Evolutionary conservation across 1,140 invertebrate species (phyloP).

Genomic region (Listronotus bonariensis): DNA sequence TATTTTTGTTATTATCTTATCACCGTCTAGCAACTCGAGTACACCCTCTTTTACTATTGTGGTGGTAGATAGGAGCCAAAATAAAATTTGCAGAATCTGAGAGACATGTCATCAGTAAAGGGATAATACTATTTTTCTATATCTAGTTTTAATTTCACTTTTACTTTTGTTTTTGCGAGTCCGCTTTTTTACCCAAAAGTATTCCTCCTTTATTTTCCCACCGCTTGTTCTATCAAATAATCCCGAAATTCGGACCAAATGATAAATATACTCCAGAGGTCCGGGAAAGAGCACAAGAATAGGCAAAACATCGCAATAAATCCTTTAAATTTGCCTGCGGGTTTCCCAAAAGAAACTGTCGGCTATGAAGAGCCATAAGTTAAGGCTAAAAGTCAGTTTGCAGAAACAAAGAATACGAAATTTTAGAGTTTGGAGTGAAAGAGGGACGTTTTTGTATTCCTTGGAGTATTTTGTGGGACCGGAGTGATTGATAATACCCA

Average conservation of each 20-base stretch:
- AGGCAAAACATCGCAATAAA: slow-evolving; percentile 36
- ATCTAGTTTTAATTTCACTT: too few relatives aligned
- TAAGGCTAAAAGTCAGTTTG: slow-evolving; percentile 36
- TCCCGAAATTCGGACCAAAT: slow-evolving; percentile 21
- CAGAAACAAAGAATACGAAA: slow-evolving; percentile 36
- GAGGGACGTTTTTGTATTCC: slow-evolving; percentile 18
- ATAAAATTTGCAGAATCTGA: too few relatives aligned
- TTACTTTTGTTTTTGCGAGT: too few relatives aligned
- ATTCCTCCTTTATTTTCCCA: not conserved
- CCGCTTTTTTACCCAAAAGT: not conserved
- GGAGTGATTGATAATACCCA: slow-evolving; percentile 26
- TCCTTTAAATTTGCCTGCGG: slow-evolving; percentile 40
- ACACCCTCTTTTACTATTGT: too few relatives aligned
- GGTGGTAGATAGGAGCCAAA: too few relatives aligned
- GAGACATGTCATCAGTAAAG: too few relatives aligned
- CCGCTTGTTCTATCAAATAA: slow-evolving; percentile 9
- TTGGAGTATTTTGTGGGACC: slow-evolving; percentile 9
- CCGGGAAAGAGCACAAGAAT: slow-evolving; percentile 22
- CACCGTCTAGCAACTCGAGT: too few relatives aligned
- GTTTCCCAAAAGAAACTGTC: slow-evolving; percentile 31
- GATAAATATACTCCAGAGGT: slow-evolving; percentile 36
- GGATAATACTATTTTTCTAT: too few relatives aligned
- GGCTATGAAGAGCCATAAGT: slow-evolving; percentile 37
- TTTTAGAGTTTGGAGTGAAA: slow-evolving; percentile 29
- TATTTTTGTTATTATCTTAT: too few relatives aligned